Percentiles rank a stretch among this genome's conserved stretches.
Conservation (phyloP, 92 coral and sea anemone species). For the Pocillopora grandis region DNA sequence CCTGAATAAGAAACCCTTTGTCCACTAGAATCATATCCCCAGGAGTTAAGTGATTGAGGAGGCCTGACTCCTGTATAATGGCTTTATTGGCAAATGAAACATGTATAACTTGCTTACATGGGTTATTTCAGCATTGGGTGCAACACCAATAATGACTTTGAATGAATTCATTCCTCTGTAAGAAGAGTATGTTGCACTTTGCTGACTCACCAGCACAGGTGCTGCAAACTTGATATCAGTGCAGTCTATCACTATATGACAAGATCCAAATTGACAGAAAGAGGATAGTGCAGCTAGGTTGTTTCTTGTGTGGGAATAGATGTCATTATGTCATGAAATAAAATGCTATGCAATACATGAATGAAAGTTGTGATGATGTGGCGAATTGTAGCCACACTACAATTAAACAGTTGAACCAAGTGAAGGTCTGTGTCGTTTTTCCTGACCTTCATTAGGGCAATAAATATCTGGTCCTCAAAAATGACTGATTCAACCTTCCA, state of each 20-base stretch:
- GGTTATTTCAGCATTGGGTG: conserved; percentile 69
- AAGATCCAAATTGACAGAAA: conserved; percentile 51
- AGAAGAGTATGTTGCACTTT: conserved; percentile 54
- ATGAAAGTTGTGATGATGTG: conserved; percentile 53
- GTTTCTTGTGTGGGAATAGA: conserved; percentile 53
- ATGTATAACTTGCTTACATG: conserved; percentile 62
- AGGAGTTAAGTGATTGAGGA: conserved; percentile 37
- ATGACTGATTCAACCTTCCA: conserved; percentile 50
- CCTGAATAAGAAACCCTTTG: neutral
- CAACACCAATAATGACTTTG: conserved; percentile 63
- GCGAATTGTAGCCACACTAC: conserved; percentile 56
- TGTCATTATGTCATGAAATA: conserved; percentile 56
- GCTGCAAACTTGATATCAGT: conserved; percentile 58
- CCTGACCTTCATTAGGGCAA: conserved; percentile 51
- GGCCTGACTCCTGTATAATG: conserved; percentile 60
- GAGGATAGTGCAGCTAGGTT: conserved; percentile 57
- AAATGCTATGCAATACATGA: conserved; percentile 28
- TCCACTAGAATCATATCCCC: conserved; percentile 40
- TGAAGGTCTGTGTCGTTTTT: conserved; percentile 56
- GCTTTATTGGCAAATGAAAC: conserved; percentile 65
- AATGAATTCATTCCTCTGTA: conserved; percentile 58
- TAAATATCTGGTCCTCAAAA: conserved; percentile 44
- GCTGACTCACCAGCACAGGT: conserved; percentile 46
- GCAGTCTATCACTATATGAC: conserved; percentile 56
- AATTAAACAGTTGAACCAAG: conserved; percentile 53